A percentile compares a stretch with the other conserved stretches of the same genome.
phyloP scores from a whole-genome alignment of 2,113 vertebrate species.

The Perca schrenkii region DNA sequence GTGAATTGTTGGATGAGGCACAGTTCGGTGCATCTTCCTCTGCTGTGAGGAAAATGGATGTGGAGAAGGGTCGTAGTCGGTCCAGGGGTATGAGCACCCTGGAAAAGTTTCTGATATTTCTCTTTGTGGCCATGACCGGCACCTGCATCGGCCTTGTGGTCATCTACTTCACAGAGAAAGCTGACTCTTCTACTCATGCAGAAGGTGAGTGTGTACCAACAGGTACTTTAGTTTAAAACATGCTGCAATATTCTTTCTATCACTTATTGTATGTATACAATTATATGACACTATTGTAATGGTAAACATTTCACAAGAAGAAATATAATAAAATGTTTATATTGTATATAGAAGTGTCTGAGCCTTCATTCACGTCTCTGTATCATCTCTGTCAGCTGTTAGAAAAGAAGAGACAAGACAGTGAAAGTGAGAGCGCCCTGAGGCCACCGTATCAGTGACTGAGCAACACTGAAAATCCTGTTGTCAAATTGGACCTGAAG shows the following conservation, averaged over 20 bases:
- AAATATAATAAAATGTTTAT: not conserved
- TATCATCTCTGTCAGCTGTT: not conserved
- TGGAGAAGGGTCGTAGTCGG: slow-evolving; percentile 22
- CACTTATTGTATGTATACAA: too few relatives aligned
- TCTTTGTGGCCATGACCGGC: slow-evolving; percentile 79
- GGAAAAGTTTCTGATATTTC: slow-evolving; percentile 79
- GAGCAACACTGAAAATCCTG: not conserved
- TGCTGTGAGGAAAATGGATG: slow-evolving; percentile 47
- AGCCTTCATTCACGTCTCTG: not conserved
- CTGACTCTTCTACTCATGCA: not conserved
- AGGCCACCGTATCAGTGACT: slow-evolving; percentile 1
- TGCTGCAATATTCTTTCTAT: not conserved
- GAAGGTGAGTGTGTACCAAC: slow-evolving; percentile 68
- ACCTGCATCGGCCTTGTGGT: slow-evolving; percentile 76
- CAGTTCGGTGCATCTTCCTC: slow-evolving; percentile 23
- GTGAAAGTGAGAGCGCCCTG: slow-evolving; percentile 8
- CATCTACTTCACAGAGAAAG: slow-evolving; percentile 68
- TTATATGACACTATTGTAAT: not conserved
- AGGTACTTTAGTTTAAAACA: not conserved
- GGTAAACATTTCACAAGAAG: not conserved
- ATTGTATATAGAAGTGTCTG: not conserved
- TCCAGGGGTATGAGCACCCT: slow-evolving; percentile 68
- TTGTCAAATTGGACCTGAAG: not conserved
- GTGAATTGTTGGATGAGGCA: slow-evolving; percentile 1
- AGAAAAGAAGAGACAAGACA: not conserved